Evolutionary conservation across 2,797 vertebrate genomes (phyloP), one percentile per base, ranked within the genome.

Genomic region (Intellagama lesueurii): DNA sequence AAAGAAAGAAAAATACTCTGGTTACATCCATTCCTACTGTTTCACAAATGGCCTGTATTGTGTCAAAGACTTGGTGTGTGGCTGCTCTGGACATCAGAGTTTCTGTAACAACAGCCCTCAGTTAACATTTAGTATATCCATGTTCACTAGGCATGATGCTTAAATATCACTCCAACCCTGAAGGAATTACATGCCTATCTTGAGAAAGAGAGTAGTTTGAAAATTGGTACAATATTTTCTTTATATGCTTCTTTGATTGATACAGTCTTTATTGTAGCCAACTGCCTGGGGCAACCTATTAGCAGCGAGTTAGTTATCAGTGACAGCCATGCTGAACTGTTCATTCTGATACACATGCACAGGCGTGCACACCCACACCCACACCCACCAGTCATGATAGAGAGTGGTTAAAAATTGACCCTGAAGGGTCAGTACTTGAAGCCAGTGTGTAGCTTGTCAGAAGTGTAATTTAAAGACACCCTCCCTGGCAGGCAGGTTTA

Each of bases 401-500:
- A 88, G 90, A 82, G 40, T 69, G 28, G 88, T 22, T 14, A 22
- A 77, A 44, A 28, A 89, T 88, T 91, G 86, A 22, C 82, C 89
- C 35, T 0, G 12, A 89, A 92, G 35, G 81, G 76, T 47, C 35
- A 80, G 30, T 44, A 16, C 66, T 81, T 79, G 0, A 69, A 89
- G 44, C 28, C 91, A 92, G 69, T 66, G 87, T 89, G 81, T 56
- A 47, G 35, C 85, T 44, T 83, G 80, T 90, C 75, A 92, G 66
- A 91, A 92, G 47, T 87, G 12, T 44, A 86, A 44, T 92, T 91
- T 90, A 91, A 92, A 85, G 88, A 49, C 40, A 66, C 56, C 56
- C 47, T 68, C 76, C 84, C 52, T 81, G 7, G 79, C 52, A 81
- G 52, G 78, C 47, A 82, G 56, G 44, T 90, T 93, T 94, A 89